Conservation (phyloP, 2,888 invertebrate species). For the Dynastes maya region DNA sequence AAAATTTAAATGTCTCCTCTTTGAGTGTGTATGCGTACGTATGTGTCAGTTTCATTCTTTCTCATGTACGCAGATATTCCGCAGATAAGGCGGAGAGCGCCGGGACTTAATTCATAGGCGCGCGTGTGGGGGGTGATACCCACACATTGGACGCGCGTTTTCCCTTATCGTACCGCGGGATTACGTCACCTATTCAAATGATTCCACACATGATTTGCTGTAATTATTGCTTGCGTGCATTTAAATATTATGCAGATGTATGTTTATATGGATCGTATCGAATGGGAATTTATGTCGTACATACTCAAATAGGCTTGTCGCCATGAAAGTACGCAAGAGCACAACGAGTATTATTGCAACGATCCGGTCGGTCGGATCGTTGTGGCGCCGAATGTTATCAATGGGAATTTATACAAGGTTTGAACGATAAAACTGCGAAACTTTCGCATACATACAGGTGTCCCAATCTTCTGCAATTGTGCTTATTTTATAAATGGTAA, state of each 20-base stretch:
- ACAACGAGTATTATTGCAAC: too few relatives aligned
- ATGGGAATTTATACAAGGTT: too few relatives aligned
- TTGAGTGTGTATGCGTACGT: not conserved
- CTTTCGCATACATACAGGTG: too few relatives aligned
- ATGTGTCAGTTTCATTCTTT: too few relatives aligned
- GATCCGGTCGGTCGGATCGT: too few relatives aligned
- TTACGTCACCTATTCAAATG: conserved; percentile 31
- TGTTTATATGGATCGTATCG: conserved; percentile 16
- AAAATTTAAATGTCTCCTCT: conserved; percentile 32
- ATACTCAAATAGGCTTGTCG: not conserved
- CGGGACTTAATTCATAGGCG: conserved; percentile 26
- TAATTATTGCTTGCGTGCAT: conserved; percentile 21
- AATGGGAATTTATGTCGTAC: not conserved
- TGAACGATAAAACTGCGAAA: too few relatives aligned
- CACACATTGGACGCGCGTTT: conserved; percentile 6
- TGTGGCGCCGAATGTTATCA: too few relatives aligned
- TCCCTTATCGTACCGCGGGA: conserved; percentile 8
- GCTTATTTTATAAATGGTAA: too few relatives aligned
- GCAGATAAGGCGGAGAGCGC: conserved; percentile 17
- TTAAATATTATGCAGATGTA: conserved; percentile 15
- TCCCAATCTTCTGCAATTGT: too few relatives aligned
- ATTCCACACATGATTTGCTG: conserved; percentile 34
- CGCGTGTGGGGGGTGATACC: conserved; percentile 27
- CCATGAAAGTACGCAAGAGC: not conserved
- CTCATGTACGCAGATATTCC: conserved; percentile 19